Evolutionary conservation across 2,888 invertebrate species (phyloP).

Genomic region (Azorinus chamasolen): DNA sequence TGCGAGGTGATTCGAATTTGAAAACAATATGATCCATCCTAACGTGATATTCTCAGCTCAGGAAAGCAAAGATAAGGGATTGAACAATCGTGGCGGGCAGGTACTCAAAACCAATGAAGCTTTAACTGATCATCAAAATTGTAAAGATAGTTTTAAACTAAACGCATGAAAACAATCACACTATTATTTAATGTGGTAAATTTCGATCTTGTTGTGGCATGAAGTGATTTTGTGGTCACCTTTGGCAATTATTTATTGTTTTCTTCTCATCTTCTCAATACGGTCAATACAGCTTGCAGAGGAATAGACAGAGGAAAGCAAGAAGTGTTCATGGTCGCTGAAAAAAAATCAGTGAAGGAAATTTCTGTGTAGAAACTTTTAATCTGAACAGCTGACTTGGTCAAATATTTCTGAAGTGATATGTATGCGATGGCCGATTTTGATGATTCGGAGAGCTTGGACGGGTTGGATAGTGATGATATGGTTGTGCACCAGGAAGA

Average conservation of each 20-base stretch:
- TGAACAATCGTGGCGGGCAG: slow-evolving; percentile 33
- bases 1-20: slow-evolving; percentile 51
- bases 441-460: neutral
- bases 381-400: too few relatives aligned
- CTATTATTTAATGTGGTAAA: slow-evolving; percentile 48
- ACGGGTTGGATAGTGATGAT: slow-evolving; percentile 9
- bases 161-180: slow-evolving; percentile 60
- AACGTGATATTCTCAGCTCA: slow-evolving; percentile 47
- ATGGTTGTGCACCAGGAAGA: slow-evolving; percentile 58
- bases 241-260: too few relatives aligned
- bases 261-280: too few relatives aligned
- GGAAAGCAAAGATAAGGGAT: slow-evolving; percentile 7
- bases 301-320: too few relatives aligned
- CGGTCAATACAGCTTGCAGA: too few relatives aligned
- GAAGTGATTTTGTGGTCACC: slow-evolving; percentile 4
- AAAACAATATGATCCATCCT: slow-evolving; percentile 59
- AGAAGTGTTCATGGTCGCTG: too few relatives aligned
- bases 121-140: slow-evolving; percentile 51
- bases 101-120: slow-evolving; percentile 58
- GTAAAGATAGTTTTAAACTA: slow-evolving; percentile 58
- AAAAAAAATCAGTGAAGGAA: too few relatives aligned
- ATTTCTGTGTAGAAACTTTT: too few relatives aligned
- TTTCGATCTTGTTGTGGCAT: slow-evolving; percentile 57
- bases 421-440: slow-evolving; percentile 5
- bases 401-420: too few relatives aligned